Percentiles rank a stretch among this genome's conserved stretches.
These are phyloP conservation scores for Serilophus lunatus DNA, from an alignment of 2,113 vertebrate genomes.

Conservation along the genomic window DNA sequence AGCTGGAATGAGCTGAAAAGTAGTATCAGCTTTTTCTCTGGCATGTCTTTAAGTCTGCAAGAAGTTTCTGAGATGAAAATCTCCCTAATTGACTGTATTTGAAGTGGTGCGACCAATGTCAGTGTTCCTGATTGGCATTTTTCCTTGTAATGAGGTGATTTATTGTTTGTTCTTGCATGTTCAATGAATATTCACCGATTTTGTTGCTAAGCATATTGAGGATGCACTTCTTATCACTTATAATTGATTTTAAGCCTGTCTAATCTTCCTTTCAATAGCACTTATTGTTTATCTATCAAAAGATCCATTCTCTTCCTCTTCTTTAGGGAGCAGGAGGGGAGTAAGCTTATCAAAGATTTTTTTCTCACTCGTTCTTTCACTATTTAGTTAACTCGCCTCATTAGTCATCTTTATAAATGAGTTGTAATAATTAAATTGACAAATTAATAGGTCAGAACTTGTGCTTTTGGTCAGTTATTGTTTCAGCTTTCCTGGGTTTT, in stretches of 20 bases:
- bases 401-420: not conserved
- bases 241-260: not conserved
- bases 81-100: not conserved
- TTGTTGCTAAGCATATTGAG: not conserved
- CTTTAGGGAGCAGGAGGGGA: not conserved
- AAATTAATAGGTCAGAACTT: not conserved
- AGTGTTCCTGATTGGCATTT: not conserved
- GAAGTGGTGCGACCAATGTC: not conserved
- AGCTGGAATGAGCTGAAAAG: not conserved
- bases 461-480: not conserved
- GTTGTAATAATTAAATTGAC: not conserved
- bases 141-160: not conserved
- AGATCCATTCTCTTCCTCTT: not conserved
- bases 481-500: not conserved
- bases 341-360: not conserved
- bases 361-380: not conserved
- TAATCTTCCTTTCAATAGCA: not conserved
- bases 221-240: not conserved
- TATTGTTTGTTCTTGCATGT: not conserved
- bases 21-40: not conserved
- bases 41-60: not conserved
- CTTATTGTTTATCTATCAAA: not conserved
- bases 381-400: not conserved
- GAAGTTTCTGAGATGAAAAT: not conserved
- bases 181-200: not conserved